Evolutionary conservation across 2,113 vertebrate species (phyloP).

Genomic region (Muntiacus muntjak): DNA sequence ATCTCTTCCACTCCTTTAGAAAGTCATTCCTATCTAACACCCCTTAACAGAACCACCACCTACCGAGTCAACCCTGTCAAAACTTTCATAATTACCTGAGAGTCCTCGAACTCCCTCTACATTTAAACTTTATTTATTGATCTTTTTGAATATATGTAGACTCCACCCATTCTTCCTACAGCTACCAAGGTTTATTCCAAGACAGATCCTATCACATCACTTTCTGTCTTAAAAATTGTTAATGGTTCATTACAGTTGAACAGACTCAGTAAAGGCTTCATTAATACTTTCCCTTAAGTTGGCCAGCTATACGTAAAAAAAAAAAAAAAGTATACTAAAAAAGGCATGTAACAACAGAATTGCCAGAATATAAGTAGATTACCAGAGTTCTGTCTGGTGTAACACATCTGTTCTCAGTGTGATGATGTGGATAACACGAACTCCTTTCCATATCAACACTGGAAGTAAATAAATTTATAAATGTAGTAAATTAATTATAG

Average conservation of each 20-base stretch:
- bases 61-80: neutral
- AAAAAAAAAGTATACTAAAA: neutral
- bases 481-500: neutral
- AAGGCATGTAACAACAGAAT: neutral
- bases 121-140: neutral
- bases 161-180: neutral
- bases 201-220: neutral
- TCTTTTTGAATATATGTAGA: neutral
- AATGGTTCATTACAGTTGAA: neutral
- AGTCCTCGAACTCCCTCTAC: neutral
- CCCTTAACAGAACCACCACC: neutral
- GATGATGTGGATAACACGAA: neutral
- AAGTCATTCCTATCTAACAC: neutral
- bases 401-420: neutral
- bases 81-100: neutral
- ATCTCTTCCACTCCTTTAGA: neutral
- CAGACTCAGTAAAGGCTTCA: neutral
- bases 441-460: neutral
- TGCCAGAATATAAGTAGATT: neutral
- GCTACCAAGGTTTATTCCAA: neutral
- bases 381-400: neutral
- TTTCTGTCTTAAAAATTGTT: neutral
- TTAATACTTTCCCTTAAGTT: neutral
- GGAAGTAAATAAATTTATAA: neutral
- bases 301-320: neutral